Conservation (phyloP, 2,797 vertebrate species). For the Choloepus didactylus region DNA sequence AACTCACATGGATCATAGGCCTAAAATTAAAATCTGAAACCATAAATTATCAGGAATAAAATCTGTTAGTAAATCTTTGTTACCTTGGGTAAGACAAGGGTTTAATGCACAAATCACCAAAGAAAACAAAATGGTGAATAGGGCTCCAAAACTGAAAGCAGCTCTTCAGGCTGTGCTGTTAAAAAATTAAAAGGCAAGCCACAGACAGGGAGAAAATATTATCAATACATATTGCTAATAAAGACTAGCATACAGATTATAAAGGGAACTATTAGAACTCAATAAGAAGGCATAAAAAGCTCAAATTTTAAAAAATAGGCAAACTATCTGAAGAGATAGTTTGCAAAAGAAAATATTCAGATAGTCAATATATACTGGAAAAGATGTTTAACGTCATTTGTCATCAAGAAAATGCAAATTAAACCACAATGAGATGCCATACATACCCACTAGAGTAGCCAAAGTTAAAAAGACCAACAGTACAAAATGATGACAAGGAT, state of each 20-base stretch:
- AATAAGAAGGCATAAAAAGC: not conserved
- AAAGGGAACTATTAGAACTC: not conserved
- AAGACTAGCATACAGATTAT: not conserved
- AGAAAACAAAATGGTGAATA: not conserved
- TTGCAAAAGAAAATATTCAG: not conserved
- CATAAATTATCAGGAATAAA: not conserved
- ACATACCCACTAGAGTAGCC: not conserved
- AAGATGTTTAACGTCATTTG: not conserved
- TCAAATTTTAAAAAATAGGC: not conserved
- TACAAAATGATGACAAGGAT: not conserved
- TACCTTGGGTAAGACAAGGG: not conserved
- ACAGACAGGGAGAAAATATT: not conserved
- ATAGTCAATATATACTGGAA: too few relatives aligned
- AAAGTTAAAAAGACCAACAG: not conserved
- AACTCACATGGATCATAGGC: not conserved
- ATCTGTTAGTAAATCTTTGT: not conserved
- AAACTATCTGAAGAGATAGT: not conserved
- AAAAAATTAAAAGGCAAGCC: not conserved
- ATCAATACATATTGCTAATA: not conserved
- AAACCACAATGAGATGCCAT: not conserved
- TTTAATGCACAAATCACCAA: not conserved
- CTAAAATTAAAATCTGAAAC: not conserved
- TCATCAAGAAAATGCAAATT: not conserved
- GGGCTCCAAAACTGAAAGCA: not conserved
- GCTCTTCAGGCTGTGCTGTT: not conserved